Base-by-base conservation (phyloP, 2,113 vertebrate species). In the Arvicanthis niloticus region DNA sequence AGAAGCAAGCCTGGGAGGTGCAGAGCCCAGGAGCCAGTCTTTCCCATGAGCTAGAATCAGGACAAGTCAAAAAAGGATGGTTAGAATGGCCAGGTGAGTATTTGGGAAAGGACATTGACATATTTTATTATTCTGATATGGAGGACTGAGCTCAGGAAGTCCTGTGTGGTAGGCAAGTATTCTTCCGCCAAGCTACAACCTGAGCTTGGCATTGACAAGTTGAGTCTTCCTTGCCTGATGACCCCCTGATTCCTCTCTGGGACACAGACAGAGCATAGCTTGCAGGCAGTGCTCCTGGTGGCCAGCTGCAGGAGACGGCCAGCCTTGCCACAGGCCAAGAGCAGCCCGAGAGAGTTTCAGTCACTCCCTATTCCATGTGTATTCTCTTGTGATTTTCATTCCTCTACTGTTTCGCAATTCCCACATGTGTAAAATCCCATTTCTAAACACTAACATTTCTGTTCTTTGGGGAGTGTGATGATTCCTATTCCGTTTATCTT, bases 51-150 rank as follows among this genome's bases (percentile, higher is more conserved):
- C 21, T 24, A 53, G 56, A 62, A 51, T 13, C 29, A 48, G 68
- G 40, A 15, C n/a, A 12, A 60, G 62, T 58, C 24, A 1, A 10
- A 77, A 77, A 26, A 1, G 0, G 2, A 19, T 15, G 17, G 10
- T 21, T 40, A 40, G 58, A n/a, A 51, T 8, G 31, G 11, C 31
- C 3, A 26, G 70, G 72, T 58, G 22, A 53, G 6, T 24, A 15
- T 37, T 40, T 65, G 51, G 53, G 84, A 75, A 75, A 89, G 51
- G 16, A 75, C 4, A 26, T 16, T 75, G n/a, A 31, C 51, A 10
- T 40, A 2, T 67, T 48, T 48, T 1, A 37, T 13, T 40, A 73
- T 56, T 40, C 24, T 56, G 48, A 3, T 40, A 73, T 51, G 72
- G 4, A 29, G 17, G 22, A 56, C 29, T 88, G 42, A 56, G 42